Evolutionary conservation across 2,113 vertebrate genomes (phyloP).

Genomic region (Prietella phreatophila): DNA sequence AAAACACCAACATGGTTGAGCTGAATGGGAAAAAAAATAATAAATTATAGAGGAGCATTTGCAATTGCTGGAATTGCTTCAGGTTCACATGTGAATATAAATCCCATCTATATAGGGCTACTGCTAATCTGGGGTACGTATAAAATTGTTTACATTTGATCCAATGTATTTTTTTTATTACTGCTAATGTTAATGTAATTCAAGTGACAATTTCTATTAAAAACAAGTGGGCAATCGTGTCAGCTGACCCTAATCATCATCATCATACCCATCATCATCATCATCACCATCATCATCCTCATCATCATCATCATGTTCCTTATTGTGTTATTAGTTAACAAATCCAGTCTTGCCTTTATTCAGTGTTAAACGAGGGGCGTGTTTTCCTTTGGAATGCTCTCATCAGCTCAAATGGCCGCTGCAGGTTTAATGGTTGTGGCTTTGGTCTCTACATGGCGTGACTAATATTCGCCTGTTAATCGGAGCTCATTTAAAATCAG

Average conservation of each 20-base stretch:
- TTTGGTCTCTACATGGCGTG: constrained; percentile 2
- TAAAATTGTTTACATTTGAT: too few species aligned
- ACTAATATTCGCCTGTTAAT: constrained; percentile 42
- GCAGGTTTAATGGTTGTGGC: constrained; percentile 34
- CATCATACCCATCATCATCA: too few species aligned
- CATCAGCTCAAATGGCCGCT: constrained; percentile 41
- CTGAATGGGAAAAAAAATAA: background rate
- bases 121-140: too few species aligned
- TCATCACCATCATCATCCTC: background rate
- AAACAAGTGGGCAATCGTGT: background rate
- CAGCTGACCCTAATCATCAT: constrained; percentile 1
- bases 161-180: background rate
- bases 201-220: background rate
- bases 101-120: background rate
- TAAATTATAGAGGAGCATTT: background rate
- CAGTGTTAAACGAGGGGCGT: constrained; percentile 57
- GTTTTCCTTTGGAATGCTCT: constrained; percentile 41
- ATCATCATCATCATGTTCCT: background rate
- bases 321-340: constrained; percentile 15
- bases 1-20: background rate
- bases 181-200: background rate
- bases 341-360: constrained; percentile 51
- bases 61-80: background rate
- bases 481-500: constrained; percentile 47
- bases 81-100: background rate